A percentile compares a stretch with the other conserved stretches of the same genome.
Conservation (phyloP, 2,888 invertebrate species). For the Eupithecia pulchellata region DNA sequence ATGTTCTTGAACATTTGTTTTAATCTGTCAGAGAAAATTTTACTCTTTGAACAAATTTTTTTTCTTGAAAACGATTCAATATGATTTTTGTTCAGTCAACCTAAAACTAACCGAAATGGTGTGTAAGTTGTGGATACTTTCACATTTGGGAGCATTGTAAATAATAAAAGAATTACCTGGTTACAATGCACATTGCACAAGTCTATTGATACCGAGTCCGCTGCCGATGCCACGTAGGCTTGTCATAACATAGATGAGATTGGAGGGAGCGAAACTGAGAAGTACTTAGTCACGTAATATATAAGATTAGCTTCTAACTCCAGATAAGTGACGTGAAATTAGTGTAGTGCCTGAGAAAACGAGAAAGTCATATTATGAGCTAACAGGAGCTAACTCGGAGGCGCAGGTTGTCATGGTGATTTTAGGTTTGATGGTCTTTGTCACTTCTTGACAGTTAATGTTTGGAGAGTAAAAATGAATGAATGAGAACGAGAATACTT, state of each 20-base stretch:
- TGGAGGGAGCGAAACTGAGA: background rate
- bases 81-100: too few relatives aligned
- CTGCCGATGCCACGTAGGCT: background rate
- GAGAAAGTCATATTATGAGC: background rate
- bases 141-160: too few relatives aligned
- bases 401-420: background rate
- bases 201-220: background rate
- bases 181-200: background rate
- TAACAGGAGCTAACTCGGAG: background rate
- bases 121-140: too few relatives aligned
- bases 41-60: too few relatives aligned
- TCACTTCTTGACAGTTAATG: background rate
- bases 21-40: too few relatives aligned
- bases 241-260: background rate
- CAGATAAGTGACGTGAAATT: slow-evolving; percentile 33
- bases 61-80: too few relatives aligned
- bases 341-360: slow-evolving; percentile 9
- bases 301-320: slow-evolving; percentile 22
- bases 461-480: background rate
- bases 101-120: too few relatives aligned
- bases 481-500: too few relatives aligned
- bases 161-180: background rate
- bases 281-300: slow-evolving; percentile 38
- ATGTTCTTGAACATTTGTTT: background rate
- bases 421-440: background rate